Evolutionary conservation across 2,797 vertebrate species (phyloP).

Genomic region (Cetoscarus ocellatus): DNA sequence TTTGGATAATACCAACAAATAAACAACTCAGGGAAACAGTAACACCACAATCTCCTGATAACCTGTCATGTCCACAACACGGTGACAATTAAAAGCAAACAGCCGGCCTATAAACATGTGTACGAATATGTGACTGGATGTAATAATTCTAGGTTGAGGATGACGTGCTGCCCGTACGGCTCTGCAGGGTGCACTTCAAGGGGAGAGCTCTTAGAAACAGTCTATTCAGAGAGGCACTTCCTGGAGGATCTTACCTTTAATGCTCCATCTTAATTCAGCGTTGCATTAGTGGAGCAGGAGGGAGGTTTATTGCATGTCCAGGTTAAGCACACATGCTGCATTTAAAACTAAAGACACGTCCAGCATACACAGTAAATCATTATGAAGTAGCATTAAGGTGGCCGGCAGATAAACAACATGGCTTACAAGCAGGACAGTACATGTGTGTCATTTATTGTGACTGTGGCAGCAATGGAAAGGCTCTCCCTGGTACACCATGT

Average conservation of each 20-base stretch:
- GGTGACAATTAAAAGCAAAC: slow-evolving; percentile 41
- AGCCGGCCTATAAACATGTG: slow-evolving; percentile 26
- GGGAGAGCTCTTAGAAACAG: slow-evolving; percentile 17
- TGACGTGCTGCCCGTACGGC: slow-evolving; percentile 26
- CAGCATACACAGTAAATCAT: slow-evolving; percentile 63
- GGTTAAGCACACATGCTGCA: slow-evolving; percentile 47
- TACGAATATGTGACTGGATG: slow-evolving; percentile 23
- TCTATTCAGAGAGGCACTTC: slow-evolving; percentile 29
- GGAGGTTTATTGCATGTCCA: slow-evolving; percentile 62
- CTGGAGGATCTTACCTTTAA: slow-evolving; percentile 34
- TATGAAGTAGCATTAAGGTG: slow-evolving; percentile 56
- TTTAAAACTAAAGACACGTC: slow-evolving; percentile 59
- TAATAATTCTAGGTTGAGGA: slow-evolving; percentile 43
- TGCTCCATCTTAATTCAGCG: slow-evolving; percentile 59
- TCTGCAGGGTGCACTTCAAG: slow-evolving; percentile 32
- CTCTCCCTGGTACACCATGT: slow-evolving; percentile 33
- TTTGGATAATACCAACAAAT: slow-evolving; percentile 40
- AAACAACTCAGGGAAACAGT: slow-evolving; percentile 20
- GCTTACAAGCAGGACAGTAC: slow-evolving; percentile 27
- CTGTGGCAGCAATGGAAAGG: slow-evolving; percentile 24
- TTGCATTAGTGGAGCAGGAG: slow-evolving; percentile 57
- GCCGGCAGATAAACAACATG: slow-evolving; percentile 60
- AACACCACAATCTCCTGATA: slow-evolving; percentile 14
- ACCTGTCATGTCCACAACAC: slow-evolving; percentile 12
- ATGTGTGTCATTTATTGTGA: slow-evolving; percentile 35